Conservation (phyloP, 2,888 invertebrate species). For the Mythimna lalbum region DNA sequence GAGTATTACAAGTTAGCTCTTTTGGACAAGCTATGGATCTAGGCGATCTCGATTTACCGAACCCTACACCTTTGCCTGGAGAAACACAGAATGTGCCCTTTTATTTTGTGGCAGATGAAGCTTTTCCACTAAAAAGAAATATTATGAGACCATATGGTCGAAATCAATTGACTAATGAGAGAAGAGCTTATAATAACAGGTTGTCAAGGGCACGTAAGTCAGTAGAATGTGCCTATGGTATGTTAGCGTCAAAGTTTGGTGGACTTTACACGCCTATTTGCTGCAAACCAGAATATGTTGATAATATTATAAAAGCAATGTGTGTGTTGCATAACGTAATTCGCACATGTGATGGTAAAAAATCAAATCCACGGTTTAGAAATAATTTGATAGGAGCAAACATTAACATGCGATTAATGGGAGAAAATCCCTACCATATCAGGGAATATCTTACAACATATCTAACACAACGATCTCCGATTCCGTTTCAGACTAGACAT, state of each 20-base stretch:
- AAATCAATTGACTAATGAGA: constrained; percentile 40
- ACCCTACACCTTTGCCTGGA: constrained; percentile 52
- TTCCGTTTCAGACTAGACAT: constrained; percentile 54
- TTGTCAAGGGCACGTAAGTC: constrained; percentile 40
- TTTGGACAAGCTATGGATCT: constrained; percentile 54
- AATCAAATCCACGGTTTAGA: constrained; percentile 45
- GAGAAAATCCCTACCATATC: constrained; percentile 49
- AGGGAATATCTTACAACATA: constrained; percentile 59
- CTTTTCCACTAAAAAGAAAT: constrained; percentile 49
- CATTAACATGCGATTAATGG: constrained; percentile 37
- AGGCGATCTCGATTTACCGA: constrained; percentile 45
- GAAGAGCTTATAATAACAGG: constrained; percentile 45
- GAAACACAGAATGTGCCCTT: constrained; percentile 47
- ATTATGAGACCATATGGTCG: constrained; percentile 46
- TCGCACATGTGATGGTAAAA: no score
- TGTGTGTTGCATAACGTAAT: no score
- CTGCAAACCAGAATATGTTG: constrained; percentile 40
- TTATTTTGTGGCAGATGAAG: constrained; percentile 59
- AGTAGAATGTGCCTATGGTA: constrained; percentile 50
- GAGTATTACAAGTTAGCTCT: constrained; percentile 54
- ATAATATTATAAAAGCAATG: constrained; percentile 48
- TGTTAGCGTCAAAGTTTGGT: constrained; percentile 40
- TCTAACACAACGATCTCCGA: no score
- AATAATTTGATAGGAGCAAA: constrained; percentile 50
- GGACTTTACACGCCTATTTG: constrained; percentile 34